These are phyloP conservation scores for Elaphurus davidianus DNA, from an alignment of 2,113 vertebrate genomes.

Conservation along the genomic window DNA sequence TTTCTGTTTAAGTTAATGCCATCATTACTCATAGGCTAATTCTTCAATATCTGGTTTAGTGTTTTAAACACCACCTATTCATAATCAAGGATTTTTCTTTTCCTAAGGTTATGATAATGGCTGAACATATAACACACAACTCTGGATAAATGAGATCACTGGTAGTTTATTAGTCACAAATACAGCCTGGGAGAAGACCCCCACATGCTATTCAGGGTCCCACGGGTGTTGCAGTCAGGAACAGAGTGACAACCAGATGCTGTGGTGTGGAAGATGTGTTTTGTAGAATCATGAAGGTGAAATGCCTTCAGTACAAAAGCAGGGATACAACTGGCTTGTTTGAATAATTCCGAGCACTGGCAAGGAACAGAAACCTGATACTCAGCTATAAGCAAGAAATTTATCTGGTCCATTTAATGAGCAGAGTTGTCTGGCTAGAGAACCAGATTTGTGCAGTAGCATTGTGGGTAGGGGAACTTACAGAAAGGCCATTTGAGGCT, in stretches of 20 bases:
- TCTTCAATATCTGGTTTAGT: neutral
- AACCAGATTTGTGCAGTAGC: neutral
- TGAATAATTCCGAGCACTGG: neutral
- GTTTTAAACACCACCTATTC: neutral
- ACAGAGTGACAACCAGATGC: neutral
- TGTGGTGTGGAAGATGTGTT: neutral
- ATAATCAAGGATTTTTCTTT: neutral
- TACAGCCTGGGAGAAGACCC: accelerated
- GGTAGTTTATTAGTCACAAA: neutral
- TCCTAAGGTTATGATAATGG: neutral
- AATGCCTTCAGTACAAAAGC: neutral
- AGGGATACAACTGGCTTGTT: neutral
- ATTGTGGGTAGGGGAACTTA: neutral
- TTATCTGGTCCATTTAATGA: neutral
- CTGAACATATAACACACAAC: neutral
- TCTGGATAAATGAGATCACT: neutral
- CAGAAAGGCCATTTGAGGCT: accelerated
- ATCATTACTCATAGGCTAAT: neutral
- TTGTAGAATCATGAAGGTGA: neutral
- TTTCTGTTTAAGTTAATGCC: neutral
- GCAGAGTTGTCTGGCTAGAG: neutral
- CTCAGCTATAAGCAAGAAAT: neutral
- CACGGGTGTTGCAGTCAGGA: neutral
- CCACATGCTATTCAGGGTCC: accelerated
- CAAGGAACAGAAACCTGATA: neutral